Evolutionary conservation across 1,140 invertebrate genomes (phyloP).

Genomic region (Drosophila lowei): DNA sequence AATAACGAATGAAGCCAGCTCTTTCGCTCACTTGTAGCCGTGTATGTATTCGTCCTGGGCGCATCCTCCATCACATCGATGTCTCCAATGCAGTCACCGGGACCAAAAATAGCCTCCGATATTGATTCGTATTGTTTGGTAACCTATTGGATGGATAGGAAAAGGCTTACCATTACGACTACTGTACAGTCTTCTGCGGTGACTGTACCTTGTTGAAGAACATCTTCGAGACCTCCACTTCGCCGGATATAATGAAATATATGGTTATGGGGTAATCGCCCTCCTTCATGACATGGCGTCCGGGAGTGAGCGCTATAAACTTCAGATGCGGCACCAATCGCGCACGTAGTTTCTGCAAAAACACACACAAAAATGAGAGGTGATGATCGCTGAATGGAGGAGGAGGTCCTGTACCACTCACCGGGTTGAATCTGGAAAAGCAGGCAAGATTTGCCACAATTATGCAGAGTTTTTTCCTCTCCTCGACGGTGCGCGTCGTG

Average conservation of each 20-base stretch:
- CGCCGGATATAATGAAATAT: constrained; percentile 60
- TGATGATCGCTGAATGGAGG: no score
- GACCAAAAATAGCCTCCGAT: constrained; percentile 55
- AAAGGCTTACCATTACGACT: no score
- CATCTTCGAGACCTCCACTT: constrained; percentile 52
- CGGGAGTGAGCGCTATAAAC: constrained; percentile 29
- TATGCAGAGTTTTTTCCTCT: constrained; percentile 51
- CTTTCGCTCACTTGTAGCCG: constrained; percentile 29
- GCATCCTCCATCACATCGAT: constrained; percentile 53
- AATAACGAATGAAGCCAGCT: no score
- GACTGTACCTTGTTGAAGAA: constrained; percentile 43
- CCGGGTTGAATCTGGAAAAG: constrained; percentile 52
- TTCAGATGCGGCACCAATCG: constrained; percentile 49
- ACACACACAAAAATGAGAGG: not conserved
- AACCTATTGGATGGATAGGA: not conserved
- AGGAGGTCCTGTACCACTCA: constrained; percentile 7
- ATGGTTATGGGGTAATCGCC: constrained; percentile 35
- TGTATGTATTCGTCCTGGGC: constrained; percentile 40
- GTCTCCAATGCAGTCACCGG: constrained; percentile 63
- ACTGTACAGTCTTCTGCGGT: not conserved
- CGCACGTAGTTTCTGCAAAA: constrained; percentile 52
- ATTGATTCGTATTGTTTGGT: not conserved
- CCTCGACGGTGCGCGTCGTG: constrained; percentile 32
- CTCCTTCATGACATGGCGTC: constrained; percentile 47
- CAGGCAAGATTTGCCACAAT: constrained; percentile 50